Percentiles rank a stretch among this genome's conserved stretches.
These are phyloP conservation scores for Iguana delicatissima DNA, from an alignment of 2,797 vertebrate genomes.

Conservation along the genomic window DNA sequence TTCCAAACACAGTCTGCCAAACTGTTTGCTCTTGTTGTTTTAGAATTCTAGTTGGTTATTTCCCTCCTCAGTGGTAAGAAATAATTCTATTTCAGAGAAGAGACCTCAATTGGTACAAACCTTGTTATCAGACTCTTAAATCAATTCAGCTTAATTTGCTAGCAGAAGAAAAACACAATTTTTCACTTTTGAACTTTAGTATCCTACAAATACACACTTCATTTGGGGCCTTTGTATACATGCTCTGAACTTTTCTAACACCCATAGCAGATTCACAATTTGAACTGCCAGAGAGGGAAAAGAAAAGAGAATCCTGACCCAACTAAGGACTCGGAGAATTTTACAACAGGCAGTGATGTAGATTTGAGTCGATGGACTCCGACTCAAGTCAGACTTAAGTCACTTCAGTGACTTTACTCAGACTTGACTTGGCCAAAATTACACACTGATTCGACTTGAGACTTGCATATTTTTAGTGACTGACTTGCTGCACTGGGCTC, in stretches of 20 bases:
- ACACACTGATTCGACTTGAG: too few species aligned
- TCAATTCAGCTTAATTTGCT: constrained; percentile 8
- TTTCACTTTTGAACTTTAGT: not conserved
- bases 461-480: too few species aligned
- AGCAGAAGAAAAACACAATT: not conserved
- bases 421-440: too few species aligned
- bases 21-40: constrained; percentile 20
- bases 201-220: not conserved
- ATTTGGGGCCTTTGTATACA: not conserved
- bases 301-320: not conserved
- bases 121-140: constrained; percentile 1
- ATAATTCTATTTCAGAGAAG: not conserved
- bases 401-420: too few species aligned
- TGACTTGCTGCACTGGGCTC: too few species aligned
- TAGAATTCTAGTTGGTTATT: constrained; percentile 40
- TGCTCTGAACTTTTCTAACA: not conserved
- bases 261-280: not conserved
- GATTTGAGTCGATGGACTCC: too few species aligned
- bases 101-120: not conserved
- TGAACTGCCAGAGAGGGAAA: not conserved
- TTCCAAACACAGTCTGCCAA: not conserved
- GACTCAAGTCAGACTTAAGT: too few species aligned
- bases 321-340: not conserved
- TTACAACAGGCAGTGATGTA: not conserved
- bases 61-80: not conserved